A percentile compares a stretch with the other conserved stretches of the same genome.
These are phyloP conservation scores for Rhea pennata DNA, from an alignment of 2,113 vertebrate species.

Conservation along the genomic window DNA sequence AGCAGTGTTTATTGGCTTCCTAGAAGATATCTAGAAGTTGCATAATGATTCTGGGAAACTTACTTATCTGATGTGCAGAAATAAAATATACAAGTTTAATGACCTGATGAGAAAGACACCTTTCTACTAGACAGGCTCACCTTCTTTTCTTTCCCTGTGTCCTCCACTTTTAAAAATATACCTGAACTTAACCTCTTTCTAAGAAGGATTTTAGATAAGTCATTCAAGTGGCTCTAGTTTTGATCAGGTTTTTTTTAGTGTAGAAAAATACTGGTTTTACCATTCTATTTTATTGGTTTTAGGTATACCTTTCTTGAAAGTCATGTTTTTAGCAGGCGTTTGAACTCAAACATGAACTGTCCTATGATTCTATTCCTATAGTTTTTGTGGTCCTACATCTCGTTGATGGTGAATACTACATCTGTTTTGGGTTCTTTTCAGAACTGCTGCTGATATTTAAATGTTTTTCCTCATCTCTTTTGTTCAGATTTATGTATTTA, in stretches of 20 bases:
- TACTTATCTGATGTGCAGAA: background rate
- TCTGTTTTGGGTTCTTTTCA: background rate
- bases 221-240: background rate
- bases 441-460: background rate
- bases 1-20: background rate
- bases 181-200: background rate
- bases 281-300: background rate
- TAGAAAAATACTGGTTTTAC: background rate
- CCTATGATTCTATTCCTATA: background rate
- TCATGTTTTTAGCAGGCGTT: background rate
- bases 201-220: background rate
- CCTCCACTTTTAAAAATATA: background rate
- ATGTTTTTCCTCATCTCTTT: background rate
- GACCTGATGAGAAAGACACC: background rate
- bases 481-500: background rate
- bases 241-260: background rate
- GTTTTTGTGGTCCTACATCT: background rate
- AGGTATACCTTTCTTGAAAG: background rate
- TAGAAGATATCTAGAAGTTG: background rate
- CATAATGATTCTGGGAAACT: background rate
- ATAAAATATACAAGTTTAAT: fast-evolving
- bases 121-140: background rate
- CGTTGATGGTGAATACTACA: background rate
- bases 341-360: background rate
- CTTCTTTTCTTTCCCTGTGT: background rate